Conservation (phyloP, 2,113 vertebrate species). For the Herpetotheres cachinnans region DNA sequence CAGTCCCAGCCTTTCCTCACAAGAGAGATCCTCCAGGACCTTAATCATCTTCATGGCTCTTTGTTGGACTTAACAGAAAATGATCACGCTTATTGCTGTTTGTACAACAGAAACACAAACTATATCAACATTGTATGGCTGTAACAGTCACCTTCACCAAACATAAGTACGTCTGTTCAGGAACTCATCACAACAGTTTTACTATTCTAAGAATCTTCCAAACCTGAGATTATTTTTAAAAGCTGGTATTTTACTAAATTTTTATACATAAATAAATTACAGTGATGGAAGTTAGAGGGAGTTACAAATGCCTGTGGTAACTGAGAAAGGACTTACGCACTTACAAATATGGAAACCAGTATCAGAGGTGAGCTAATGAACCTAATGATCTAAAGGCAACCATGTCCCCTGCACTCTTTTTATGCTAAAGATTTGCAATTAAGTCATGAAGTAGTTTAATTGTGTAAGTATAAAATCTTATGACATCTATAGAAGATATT, state of each 20-base stretch:
- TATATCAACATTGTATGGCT: background rate
- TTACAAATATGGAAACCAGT: background rate
- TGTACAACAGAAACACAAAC: background rate
- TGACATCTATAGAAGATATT: background rate
- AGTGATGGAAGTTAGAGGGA: background rate
- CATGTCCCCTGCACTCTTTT: background rate
- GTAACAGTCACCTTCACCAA: background rate
- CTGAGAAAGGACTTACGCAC: background rate
- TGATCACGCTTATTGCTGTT: background rate
- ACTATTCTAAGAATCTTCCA: background rate
- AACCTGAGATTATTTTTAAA: background rate
- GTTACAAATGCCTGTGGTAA: background rate
- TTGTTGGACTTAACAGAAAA: background rate
- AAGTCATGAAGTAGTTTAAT: background rate
- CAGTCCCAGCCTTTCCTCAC: background rate
- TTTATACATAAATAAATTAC: background rate
- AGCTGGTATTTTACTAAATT: background rate
- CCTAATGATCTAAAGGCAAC: background rate
- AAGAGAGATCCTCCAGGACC: background rate
- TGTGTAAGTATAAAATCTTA: background rate
- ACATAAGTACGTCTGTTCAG: background rate
- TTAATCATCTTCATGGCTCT: background rate
- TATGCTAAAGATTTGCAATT: background rate
- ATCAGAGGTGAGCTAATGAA: background rate
- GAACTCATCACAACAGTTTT: background rate